Conservation (phyloP, 2,888 invertebrate species). For the Andrena marginata region DNA sequence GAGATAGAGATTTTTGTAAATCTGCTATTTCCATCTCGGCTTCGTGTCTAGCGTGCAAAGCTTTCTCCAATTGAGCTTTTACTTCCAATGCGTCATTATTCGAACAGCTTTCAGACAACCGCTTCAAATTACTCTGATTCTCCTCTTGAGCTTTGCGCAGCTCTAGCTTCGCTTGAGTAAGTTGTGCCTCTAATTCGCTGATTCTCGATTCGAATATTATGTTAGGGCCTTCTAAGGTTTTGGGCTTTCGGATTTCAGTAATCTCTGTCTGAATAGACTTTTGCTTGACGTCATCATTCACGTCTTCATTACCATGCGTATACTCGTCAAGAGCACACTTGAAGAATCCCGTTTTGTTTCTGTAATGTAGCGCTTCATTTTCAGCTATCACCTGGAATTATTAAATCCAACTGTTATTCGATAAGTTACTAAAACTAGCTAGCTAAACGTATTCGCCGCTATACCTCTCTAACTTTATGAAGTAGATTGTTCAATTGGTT, state of each 20-base stretch:
- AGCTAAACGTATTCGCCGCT: background rate
- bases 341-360: slow-evolving; percentile 90
- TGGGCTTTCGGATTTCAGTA: slow-evolving; percentile 66
- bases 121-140: slow-evolving; percentile 86
- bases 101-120: slow-evolving; percentile 74
- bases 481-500: slow-evolving; percentile 92
- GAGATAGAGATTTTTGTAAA: slow-evolving; percentile 88
- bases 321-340: slow-evolving; percentile 87
- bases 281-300: slow-evolving; percentile 33
- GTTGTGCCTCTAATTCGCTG: slow-evolving; percentile 93
- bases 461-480: slow-evolving; percentile 92
- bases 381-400: slow-evolving; percentile 89
- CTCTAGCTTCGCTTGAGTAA: slow-evolving; percentile 92
- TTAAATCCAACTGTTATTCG: background rate
- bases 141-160: slow-evolving; percentile 90
- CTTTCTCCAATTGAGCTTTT: slow-evolving; percentile 76
- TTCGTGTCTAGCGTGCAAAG: slow-evolving; percentile 79
- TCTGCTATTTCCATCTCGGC: slow-evolving; percentile 86
- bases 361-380: slow-evolving; percentile 92
- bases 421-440: background rate
- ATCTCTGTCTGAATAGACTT: slow-evolving; percentile 7
- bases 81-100: slow-evolving; percentile 63
- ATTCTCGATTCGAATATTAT: slow-evolving; percentile 94
- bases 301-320: slow-evolving; percentile 73
- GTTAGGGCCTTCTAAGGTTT: slow-evolving; percentile 89